Conservation (phyloP, 2,113 vertebrate genomes). For the Seriola dumerili region DNA sequence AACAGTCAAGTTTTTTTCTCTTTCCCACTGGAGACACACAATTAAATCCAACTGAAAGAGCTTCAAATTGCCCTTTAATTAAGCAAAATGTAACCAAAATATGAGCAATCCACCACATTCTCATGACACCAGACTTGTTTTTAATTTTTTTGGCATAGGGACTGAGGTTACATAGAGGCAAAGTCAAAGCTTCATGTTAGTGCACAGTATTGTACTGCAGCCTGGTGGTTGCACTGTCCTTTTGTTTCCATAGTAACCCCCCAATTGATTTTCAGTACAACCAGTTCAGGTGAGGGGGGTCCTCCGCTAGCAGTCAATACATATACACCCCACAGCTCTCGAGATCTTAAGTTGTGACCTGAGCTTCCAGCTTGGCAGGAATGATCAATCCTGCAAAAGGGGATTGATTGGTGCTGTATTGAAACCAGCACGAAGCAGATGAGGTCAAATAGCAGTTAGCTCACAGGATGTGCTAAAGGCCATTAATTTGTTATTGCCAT, state of each 20-base stretch:
- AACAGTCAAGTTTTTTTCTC: not conserved
- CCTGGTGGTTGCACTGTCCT: constrained; percentile 68
- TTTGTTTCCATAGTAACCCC: constrained; percentile 81
- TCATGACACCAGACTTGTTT: constrained; percentile 14
- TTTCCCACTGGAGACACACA: constrained; percentile 6
- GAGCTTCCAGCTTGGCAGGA: constrained; percentile 54
- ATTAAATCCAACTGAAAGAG: constrained; percentile 14
- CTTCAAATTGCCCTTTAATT: constrained; percentile 20
- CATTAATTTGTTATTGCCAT: constrained; percentile 60
- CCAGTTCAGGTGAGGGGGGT: constrained; percentile 70
- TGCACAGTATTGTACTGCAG: constrained; percentile 54
- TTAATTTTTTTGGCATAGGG: constrained; percentile 14
- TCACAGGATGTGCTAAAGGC: constrained; percentile 58
- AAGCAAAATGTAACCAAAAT: constrained; percentile 5
- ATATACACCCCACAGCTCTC: constrained; percentile 51
- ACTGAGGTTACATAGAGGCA: constrained; percentile 3
- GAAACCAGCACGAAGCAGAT: constrained; percentile 62
- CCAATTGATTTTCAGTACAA: constrained; percentile 65
- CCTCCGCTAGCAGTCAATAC: constrained; percentile 62
- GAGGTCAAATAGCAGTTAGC: constrained; percentile 72
- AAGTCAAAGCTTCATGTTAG: constrained; percentile 37
- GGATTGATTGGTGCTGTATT: constrained; percentile 65
- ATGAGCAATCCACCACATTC: constrained; percentile 6
- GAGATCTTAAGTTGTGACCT: constrained; percentile 41
- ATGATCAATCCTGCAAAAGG: constrained; percentile 50